These are phyloP conservation scores for Nyleta sp. DNA, from an alignment of 2,888 invertebrate species.

Conservation along the genomic window DNA sequence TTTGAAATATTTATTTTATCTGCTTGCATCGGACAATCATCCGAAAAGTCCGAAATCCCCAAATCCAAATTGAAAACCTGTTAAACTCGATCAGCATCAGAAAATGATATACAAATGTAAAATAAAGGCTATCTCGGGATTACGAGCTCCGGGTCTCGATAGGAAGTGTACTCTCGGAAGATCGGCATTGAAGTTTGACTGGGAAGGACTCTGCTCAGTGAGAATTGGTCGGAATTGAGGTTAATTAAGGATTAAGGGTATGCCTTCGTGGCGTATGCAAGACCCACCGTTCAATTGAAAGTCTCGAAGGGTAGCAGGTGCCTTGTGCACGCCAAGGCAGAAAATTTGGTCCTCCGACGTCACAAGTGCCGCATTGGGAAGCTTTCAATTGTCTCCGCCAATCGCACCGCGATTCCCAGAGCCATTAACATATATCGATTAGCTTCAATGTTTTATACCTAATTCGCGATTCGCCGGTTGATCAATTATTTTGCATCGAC, in stretches of 20 bases:
- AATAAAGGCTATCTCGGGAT: slow-evolving; percentile 15
- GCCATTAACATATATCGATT: slow-evolving; percentile 47
- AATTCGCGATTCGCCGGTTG: slow-evolving; percentile 12
- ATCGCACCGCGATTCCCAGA: slow-evolving; percentile 40
- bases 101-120: slow-evolving; percentile 26
- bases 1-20: too few relatives aligned
- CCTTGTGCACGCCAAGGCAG: slow-evolving; percentile 53
- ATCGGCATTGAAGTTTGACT: slow-evolving; percentile 67
- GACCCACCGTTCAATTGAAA: slow-evolving; percentile 62
- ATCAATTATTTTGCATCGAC: too few relatives aligned
- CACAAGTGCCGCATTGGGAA: slow-evolving; percentile 51
- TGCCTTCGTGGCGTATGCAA: slow-evolving; percentile 67
- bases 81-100: slow-evolving; percentile 5
- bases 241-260: slow-evolving; percentile 75
- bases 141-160: slow-evolving; percentile 4
- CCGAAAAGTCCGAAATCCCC: neutral
- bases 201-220: slow-evolving; percentile 65
- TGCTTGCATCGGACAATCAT: too few relatives aligned
- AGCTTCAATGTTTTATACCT: slow-evolving; percentile 30
- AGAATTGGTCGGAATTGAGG: slow-evolving; percentile 71
- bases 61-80: slow-evolving; percentile 4
- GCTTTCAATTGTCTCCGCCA: slow-evolving; percentile 53
- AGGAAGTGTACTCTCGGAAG: slow-evolving; percentile 22
- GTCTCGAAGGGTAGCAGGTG: slow-evolving; percentile 62
- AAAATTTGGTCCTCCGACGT: slow-evolving; percentile 58